A percentile compares a stretch with the other conserved stretches of the same genome.
Evolutionary conservation across 1,140 invertebrate genomes (phyloP).

Genomic region (Bombyx mandarina): DNA sequence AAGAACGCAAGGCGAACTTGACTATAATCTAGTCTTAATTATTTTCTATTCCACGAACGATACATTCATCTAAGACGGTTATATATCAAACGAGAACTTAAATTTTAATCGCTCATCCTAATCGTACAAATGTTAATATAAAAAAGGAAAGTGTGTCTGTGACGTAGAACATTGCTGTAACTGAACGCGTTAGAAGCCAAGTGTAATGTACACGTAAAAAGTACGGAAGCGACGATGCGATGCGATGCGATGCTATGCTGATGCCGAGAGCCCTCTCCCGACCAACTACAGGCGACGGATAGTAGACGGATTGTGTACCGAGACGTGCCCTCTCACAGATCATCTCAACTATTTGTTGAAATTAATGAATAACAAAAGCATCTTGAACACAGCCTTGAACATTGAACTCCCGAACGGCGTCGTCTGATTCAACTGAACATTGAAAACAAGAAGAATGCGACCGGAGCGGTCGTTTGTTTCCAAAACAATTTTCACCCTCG

Average conservation of each 20-base stretch:
- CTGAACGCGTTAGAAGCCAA: slow-evolving; percentile 49
- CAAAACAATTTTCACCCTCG: slow-evolving; percentile 48
- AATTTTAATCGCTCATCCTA: slow-evolving; percentile 27
- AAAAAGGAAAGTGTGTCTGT: slow-evolving; percentile 26
- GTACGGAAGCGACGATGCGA: slow-evolving; percentile 54
- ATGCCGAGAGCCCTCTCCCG: slow-evolving; percentile 25
- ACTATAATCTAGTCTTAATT: slow-evolving; percentile 62
- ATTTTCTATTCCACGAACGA: slow-evolving; percentile 55
- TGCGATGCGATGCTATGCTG: slow-evolving; percentile 27
- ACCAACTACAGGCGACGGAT: slow-evolving; percentile 58
- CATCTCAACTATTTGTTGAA: slow-evolving; percentile 40
- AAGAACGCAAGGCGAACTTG: slow-evolving; percentile 53
- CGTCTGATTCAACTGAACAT: slow-evolving; percentile 6
- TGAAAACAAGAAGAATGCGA: slow-evolving; percentile 39
- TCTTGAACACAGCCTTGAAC: slow-evolving; percentile 61
- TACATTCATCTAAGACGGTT: slow-evolving; percentile 45
- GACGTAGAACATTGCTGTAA: slow-evolving; percentile 44
- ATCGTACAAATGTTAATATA: slow-evolving; percentile 49
- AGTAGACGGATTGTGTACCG: slow-evolving; percentile 65
- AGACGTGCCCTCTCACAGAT: slow-evolving; percentile 63
- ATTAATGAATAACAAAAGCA: slow-evolving; percentile 41
- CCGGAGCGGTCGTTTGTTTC: slow-evolving; percentile 32
- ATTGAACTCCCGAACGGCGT: slow-evolving; percentile 31
- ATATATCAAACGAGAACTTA: slow-evolving; percentile 36
- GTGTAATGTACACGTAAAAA: slow-evolving; percentile 55